phyloP scores from a whole-genome alignment of 2,888 invertebrate genomes.

The Helicoverpa assulta region DNA sequence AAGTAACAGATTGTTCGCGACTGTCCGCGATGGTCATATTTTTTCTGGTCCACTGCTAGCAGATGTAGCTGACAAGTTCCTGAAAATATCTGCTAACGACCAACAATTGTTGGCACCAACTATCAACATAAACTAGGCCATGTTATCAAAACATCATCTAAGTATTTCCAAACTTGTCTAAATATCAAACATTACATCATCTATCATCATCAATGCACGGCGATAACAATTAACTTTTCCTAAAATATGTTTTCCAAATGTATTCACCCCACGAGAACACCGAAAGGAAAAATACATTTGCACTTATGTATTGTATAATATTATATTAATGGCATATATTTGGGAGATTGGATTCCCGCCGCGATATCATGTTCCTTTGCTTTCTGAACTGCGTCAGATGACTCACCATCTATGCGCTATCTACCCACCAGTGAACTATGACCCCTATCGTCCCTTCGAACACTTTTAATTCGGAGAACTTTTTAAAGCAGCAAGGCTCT shows the following conservation, averaged over 20 bases:
- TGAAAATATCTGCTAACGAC: slow-evolving; percentile 36
- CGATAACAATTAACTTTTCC: no score
- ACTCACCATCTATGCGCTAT: slow-evolving; percentile 59
- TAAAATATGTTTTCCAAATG: no score
- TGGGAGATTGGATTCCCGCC: slow-evolving; percentile 38
- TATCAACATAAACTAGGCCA: not conserved
- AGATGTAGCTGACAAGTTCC: slow-evolving; percentile 46
- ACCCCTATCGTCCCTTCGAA: slow-evolving; percentile 44
- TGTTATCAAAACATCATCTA: no score
- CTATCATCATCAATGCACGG: no score
- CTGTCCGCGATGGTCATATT: slow-evolving; percentile 39
- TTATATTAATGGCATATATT: slow-evolving; percentile 24
- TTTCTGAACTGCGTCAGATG: slow-evolving; percentile 60
- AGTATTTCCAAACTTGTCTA: no score
- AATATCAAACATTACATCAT: no score
- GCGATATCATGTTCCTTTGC: slow-evolving; percentile 48
- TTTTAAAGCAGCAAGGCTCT: slow-evolving; percentile 64
- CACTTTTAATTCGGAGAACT: slow-evolving; percentile 45
- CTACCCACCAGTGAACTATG: slow-evolving; percentile 52
- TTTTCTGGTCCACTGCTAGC: slow-evolving; percentile 42
- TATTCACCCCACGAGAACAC: no score
- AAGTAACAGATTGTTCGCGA: slow-evolving; percentile 50
- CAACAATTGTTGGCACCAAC: slow-evolving; percentile 13
- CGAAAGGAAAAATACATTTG: no score
- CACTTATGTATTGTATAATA: no score